Conservation (phyloP, 1,140 invertebrate genomes). For the Lasaia peninsularis region DNA sequence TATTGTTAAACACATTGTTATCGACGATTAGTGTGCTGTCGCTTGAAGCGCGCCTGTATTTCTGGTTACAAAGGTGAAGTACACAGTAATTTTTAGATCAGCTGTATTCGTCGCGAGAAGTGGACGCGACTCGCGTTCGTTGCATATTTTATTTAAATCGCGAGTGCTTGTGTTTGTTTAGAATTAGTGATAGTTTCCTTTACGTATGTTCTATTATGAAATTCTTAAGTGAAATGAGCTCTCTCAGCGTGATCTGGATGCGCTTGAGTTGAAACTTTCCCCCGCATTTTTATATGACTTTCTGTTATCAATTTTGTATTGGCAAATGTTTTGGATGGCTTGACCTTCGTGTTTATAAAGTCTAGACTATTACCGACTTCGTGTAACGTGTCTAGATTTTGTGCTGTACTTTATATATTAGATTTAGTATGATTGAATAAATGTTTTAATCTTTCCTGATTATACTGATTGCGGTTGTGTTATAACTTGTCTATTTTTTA, state of each 20-base stretch:
- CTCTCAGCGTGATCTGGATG: constrained; percentile 36
- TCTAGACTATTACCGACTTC: constrained; percentile 2
- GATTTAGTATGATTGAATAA: too few relatives aligned
- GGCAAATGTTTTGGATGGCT: not conserved
- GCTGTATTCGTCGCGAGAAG: constrained; percentile 37
- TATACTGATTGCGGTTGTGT: not conserved
- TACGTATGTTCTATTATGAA: constrained; percentile 15
- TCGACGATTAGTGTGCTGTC: constrained; percentile 18
- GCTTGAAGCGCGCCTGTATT: constrained; percentile 42
- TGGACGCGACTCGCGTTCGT: constrained; percentile 35
- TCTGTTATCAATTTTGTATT: not conserved
- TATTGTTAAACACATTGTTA: constrained; percentile 21
- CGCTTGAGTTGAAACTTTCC: constrained; percentile 57
- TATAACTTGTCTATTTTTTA: too few relatives aligned
- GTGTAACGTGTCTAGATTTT: constrained; percentile 6
- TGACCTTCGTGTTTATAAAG: not conserved
- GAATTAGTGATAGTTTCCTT: constrained; percentile 26
- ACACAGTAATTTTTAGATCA: constrained; percentile 39
- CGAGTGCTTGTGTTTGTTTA: constrained; percentile 43
- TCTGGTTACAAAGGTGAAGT: constrained; percentile 36
- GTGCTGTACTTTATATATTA: not conserved
- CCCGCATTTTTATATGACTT: constrained; percentile 22
- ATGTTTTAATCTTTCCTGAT: not conserved
- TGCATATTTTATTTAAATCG: constrained; percentile 27
- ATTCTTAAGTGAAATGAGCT: not conserved